Percentiles rank a stretch among this genome's conserved stretches.
phyloP scores from a whole-genome alignment of 2,113 vertebrate species.

The Tricholaema leucomelas region DNA sequence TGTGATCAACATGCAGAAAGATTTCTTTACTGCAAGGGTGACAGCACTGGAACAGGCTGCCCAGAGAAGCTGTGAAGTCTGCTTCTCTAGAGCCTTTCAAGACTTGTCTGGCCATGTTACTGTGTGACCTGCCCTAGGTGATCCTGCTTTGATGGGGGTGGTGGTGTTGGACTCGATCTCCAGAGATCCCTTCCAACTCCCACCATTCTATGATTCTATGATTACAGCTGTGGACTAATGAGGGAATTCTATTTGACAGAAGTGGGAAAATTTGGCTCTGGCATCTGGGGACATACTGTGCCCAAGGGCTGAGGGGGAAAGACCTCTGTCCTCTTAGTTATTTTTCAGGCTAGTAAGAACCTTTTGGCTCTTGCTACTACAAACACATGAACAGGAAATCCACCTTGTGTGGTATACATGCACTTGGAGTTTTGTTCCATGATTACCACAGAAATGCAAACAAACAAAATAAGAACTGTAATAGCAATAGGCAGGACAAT shows the following conservation, averaged over 20 bases:
- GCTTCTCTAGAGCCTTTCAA: too few species aligned
- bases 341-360: neutral
- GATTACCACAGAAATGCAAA: neutral
- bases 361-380: neutral
- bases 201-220: too few species aligned
- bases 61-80: too few species aligned
- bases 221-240: accelerated
- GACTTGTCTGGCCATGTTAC: too few species aligned
- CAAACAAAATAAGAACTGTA: constrained; percentile 38
- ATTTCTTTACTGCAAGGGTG: too few species aligned
- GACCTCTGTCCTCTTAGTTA: neutral
- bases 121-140: too few species aligned
- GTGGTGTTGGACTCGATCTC: too few species aligned
- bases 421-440: neutral
- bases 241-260: neutral
- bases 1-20: too few species aligned
- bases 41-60: too few species aligned
- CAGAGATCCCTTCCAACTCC: too few species aligned
- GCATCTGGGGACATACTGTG: neutral
- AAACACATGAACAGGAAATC: neutral
- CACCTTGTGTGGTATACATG: neutral
- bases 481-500: constrained; percentile 44
- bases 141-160: too few species aligned
- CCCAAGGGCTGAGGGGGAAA: neutral
- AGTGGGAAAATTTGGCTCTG: neutral